Base-by-base conservation (phyloP, 2,797 vertebrate genomes). In the Platyrinchus mystaceus region DNA sequence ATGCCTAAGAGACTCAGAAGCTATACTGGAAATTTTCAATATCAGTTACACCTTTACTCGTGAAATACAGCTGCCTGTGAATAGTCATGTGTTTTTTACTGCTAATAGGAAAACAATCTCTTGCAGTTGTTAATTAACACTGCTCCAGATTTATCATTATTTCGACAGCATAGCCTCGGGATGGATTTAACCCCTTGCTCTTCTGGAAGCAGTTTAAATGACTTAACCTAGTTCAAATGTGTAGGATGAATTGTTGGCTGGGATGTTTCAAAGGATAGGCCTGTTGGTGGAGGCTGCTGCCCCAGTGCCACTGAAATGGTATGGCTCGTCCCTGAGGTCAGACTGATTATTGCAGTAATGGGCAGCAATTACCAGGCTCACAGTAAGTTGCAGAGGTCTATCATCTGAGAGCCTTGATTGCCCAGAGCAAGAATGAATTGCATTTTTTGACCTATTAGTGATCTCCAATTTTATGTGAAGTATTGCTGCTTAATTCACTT, bases 381-480 rank as follows among this genome's bases (percentile, higher is more conserved):
- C 47, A 76, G 44, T 49, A 67, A 89, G 93, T 73, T 95, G 80
- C 59, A 93, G 88, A 91, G 77, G 70, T 91, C 77, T 87, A 22
- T 95, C 74, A 76, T 84, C 27, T 66, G 47, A 71, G 58, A 93
- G 49, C 67, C 44, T 85, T 82, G 86, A 94, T 94, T 94, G 92
- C 95, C 81, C 52, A 84, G 81, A 94, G 93, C 83, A 60, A 90
- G 86, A 90, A 89, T 30, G 86, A 95, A 92, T 90, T 90, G 80
- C 59, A 12, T 88, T 90, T 92, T 90, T 93, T 96, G 95, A 96
- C 93, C 95, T 32, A 70, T 70, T 90, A 77, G 77, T 92, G 90
- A 87, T 93, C 80, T 95, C 78, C 59, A 94, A 93, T 95, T 94
- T 95, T 89, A 84, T 82, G 63, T 0, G 0, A 73, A 82, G 67